Conservation (phyloP, 2,888 invertebrate genomes). For the Notocelia uddmanniana region DNA sequence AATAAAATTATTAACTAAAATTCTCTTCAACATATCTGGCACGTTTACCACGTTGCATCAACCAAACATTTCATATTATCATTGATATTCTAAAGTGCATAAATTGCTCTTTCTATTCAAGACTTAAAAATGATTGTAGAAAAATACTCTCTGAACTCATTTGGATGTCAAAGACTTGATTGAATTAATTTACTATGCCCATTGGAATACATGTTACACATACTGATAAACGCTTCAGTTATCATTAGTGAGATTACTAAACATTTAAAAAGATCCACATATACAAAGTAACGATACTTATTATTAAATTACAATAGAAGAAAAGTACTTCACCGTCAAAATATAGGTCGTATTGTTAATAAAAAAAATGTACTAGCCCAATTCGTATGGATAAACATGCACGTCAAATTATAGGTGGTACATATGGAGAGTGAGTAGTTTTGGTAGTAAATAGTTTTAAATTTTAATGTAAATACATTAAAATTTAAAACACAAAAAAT, state of each 20-base stretch:
- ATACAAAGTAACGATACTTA: slow-evolving; percentile 45
- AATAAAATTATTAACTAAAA: slow-evolving; percentile 86
- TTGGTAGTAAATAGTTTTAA: too few species aligned
- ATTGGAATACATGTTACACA: slow-evolving; percentile 61
- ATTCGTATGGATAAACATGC: neutral
- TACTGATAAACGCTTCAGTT: slow-evolving; percentile 62
- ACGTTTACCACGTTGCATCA: slow-evolving; percentile 81
- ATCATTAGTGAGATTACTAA: slow-evolving; percentile 77
- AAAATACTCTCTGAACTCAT: slow-evolving; percentile 83
- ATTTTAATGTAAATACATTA: too few species aligned
- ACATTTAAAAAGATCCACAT: slow-evolving; percentile 44
- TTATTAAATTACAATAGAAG: slow-evolving; percentile 32
- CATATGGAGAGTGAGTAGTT: neutral
- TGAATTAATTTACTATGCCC: slow-evolving; percentile 71
- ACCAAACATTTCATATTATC: slow-evolving; percentile 76
- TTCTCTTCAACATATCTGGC: slow-evolving; percentile 85
- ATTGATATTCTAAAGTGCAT: slow-evolving; percentile 81
- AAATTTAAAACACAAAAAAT: too few species aligned
- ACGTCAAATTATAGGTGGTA: neutral
- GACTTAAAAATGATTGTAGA: slow-evolving; percentile 83
- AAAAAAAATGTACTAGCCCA: neutral
- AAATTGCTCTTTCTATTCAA: slow-evolving; percentile 70
- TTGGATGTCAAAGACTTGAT: slow-evolving; percentile 72
- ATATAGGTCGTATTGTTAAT: neutral
- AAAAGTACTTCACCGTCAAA: slow-evolving; percentile 8